phyloP scores from a whole-genome alignment of 1,140 invertebrate genomes.

The Leptinotarsa undecemlineata region DNA sequence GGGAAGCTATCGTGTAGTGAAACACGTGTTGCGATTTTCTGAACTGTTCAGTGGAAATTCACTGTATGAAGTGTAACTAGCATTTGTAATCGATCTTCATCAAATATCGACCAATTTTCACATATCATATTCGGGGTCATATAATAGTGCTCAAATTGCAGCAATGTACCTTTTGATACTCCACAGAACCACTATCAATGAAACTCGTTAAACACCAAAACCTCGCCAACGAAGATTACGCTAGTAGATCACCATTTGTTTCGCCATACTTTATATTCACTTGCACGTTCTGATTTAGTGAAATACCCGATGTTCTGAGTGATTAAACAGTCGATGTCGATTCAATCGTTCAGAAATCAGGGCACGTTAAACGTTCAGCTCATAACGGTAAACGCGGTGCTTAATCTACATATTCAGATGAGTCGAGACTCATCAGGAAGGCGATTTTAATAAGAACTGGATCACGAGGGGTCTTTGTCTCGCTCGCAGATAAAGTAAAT shows the following conservation, averaged over 20 bases:
- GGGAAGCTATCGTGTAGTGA: too few species aligned
- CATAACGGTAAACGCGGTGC: slow-evolving; percentile 36
- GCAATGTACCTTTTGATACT: too few species aligned
- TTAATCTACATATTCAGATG: slow-evolving; percentile 46
- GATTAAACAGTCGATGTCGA: background rate
- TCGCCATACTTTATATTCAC: slow-evolving; percentile 21
- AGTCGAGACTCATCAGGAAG: slow-evolving; percentile 35
- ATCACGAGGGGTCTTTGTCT: slow-evolving; percentile 41
- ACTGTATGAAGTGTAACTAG: too few species aligned
- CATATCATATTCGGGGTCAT: too few species aligned
- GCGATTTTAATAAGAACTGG: slow-evolving; percentile 41
- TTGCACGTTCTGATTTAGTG: slow-evolving; percentile 14
- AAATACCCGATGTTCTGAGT: slow-evolving; percentile 1
- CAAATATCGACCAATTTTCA: too few species aligned
- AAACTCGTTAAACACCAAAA: background rate
- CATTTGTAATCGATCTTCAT: too few species aligned
- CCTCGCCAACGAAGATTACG: background rate
- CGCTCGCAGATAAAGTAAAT: background rate
- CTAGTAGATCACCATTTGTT: slow-evolving; percentile 1
- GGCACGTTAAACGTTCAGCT: slow-evolving; percentile 42
- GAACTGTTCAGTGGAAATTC: too few species aligned
- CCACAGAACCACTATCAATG: too few species aligned
- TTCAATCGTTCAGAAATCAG: slow-evolving; percentile 39
- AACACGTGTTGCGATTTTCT: too few species aligned
- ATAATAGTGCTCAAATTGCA: too few species aligned